Conservation (phyloP, 2,797 vertebrate genomes). For the Tapirus indicus region DNA sequence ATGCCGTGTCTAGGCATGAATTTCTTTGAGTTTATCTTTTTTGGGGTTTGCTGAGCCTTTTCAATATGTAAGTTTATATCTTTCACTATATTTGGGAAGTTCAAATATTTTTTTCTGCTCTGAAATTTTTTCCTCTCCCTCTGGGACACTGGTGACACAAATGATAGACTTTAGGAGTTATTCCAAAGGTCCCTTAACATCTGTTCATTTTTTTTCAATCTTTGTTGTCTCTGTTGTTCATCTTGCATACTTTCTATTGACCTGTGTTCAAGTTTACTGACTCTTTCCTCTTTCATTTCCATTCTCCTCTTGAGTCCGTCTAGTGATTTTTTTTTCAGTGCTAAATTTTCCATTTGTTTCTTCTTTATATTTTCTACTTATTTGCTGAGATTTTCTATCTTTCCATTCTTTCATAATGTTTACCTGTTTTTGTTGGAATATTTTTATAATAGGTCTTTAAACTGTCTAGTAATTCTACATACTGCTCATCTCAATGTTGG, state of each 20-base stretch:
- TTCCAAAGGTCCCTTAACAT: neutral
- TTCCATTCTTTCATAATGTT: neutral
- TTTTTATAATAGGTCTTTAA: neutral
- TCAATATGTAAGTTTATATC: neutral
- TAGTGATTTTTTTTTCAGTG: neutral
- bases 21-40: neutral
- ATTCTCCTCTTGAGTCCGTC: neutral
- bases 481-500: neutral
- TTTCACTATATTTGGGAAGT: neutral
- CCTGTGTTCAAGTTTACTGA: neutral
- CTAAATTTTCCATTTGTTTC: neutral
- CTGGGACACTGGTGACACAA: neutral
- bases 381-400: neutral
- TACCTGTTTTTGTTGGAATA: neutral
- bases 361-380: neutral
- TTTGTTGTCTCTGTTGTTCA: neutral
- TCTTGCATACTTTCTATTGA: neutral
- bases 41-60: neutral
- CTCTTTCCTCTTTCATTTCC: neutral
- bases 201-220: neutral
- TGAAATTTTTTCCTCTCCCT: neutral
- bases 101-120: neutral
- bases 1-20: neutral
- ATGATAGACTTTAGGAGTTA: neutral
- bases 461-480: neutral